Conservation (phyloP, 2,797 vertebrate genomes). For the Diplodus sargus region DNA sequence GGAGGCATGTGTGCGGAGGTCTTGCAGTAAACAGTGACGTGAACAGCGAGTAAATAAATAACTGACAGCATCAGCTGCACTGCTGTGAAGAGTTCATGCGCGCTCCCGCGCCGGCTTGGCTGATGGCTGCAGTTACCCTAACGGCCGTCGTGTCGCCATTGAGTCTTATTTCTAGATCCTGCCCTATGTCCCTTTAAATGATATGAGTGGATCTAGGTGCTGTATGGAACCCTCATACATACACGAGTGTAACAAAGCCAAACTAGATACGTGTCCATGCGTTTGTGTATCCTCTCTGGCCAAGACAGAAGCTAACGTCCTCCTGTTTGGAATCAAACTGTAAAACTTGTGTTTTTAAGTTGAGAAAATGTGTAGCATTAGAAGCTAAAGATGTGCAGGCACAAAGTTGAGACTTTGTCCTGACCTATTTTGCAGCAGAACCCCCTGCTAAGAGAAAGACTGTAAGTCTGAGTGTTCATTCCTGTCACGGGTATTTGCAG, state of each 20-base stretch:
- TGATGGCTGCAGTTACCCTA: no score
- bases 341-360: slow-evolving; percentile 1
- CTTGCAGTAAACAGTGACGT: no score
- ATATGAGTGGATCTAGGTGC: no score
- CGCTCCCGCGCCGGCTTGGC: no score
- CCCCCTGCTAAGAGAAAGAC: not conserved
- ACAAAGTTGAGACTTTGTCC: not conserved
- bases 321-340: not conserved
- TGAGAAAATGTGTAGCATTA: not conserved
- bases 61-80: no score
- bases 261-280: not conserved
- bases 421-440: not conserved
- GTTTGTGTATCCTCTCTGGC: not conserved
- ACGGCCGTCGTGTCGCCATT: no score
- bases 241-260: not conserved
- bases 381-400: not conserved
- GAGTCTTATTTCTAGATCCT: no score
- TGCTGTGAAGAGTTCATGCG: no score
- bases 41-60: no score
- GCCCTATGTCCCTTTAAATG: no score
- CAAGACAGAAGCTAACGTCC: not conserved
- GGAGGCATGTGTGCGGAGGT: no score
- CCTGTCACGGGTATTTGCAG: slow-evolving; percentile 1
- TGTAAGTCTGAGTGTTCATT: not conserved
- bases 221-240: no score